These are phyloP conservation scores for Papilio dardanus DNA, from an alignment of 1,140 invertebrate species.

Conservation along the genomic window DNA sequence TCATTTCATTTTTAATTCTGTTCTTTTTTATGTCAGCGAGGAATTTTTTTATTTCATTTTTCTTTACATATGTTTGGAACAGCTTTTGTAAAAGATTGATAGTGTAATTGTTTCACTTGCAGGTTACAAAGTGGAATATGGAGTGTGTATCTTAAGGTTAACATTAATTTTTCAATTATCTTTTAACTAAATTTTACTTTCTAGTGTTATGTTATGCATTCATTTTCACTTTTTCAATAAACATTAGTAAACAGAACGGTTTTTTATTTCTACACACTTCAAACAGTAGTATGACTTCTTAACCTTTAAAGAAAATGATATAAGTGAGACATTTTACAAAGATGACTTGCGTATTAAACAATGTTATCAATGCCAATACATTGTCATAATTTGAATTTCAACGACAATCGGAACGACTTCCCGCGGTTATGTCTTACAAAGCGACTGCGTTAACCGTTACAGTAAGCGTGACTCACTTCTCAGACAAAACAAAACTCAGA, in stretches of 20 bases:
- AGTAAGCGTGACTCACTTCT: background rate
- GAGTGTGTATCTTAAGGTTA: slow-evolving; percentile 63
- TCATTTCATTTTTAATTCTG: slow-evolving; percentile 46
- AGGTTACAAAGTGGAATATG: slow-evolving; percentile 41
- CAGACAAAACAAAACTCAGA: background rate
- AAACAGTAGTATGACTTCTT: background rate
- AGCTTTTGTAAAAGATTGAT: slow-evolving; percentile 42
- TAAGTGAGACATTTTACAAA: background rate
- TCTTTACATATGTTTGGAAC: slow-evolving; percentile 67
- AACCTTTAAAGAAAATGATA: background rate
- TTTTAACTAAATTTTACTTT: slow-evolving; percentile 69
- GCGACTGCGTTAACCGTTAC: background rate
- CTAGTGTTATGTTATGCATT: slow-evolving; percentile 74
- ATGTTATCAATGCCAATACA: background rate
- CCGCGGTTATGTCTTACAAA: background rate
- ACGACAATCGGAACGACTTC: background rate
- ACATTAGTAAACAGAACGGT: slow-evolving; percentile 61
- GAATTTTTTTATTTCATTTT: slow-evolving; percentile 64
- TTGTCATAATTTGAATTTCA: background rate
- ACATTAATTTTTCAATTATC: slow-evolving; percentile 68
- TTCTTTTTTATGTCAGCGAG: slow-evolving; percentile 48
- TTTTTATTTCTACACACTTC: slow-evolving; percentile 41
- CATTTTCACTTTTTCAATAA: slow-evolving; percentile 78
- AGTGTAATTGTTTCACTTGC: slow-evolving; percentile 2
- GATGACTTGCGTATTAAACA: background rate